phyloP scores from a whole-genome alignment of 2,888 invertebrate species.

The Atethmia centrago region DNA sequence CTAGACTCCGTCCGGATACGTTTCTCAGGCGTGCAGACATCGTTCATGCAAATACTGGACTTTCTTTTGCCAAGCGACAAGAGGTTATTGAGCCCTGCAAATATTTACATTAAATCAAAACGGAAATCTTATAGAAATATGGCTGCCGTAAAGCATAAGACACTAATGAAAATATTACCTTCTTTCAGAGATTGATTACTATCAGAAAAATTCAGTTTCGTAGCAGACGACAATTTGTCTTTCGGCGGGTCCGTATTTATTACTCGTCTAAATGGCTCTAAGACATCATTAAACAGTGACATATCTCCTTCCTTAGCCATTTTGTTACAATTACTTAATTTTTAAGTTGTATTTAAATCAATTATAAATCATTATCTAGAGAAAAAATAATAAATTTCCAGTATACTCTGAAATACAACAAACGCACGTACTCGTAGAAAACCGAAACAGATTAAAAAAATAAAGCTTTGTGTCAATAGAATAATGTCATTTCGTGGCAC shows the following conservation, averaged over 20 bases:
- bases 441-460: conserved; percentile 31
- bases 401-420: conserved; percentile 34
- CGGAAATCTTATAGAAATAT: background rate
- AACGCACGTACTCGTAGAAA: conserved; percentile 51
- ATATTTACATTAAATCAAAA: conserved; percentile 9
- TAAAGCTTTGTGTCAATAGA: background rate
- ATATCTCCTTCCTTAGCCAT: conserved; percentile 88
- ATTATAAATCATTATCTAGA: conserved; percentile 46
- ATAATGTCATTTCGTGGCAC: conserved; percentile 6
- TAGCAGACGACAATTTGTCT: conserved; percentile 85
- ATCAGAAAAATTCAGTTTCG: conserved; percentile 87
- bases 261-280: conserved; percentile 87
- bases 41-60: conserved; percentile 76
- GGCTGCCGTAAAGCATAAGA: background rate
- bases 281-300: conserved; percentile 86
- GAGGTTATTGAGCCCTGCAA: conserved; percentile 80
- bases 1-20: conserved; percentile 80
- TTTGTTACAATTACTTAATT: conserved; percentile 42
- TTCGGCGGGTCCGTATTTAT: conserved; percentile 87
- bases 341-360: conserved; percentile 17
- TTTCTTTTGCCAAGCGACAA: conserved; percentile 84
- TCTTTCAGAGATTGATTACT: conserved; percentile 86
- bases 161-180: conserved; percentile 71
- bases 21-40: conserved; percentile 81
- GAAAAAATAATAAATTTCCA: conserved; percentile 11